Evolutionary conservation across 2,797 vertebrate species (phyloP), one percentile per base, ranked within the genome.

Genomic region (Phataginus tricuspis): DNA sequence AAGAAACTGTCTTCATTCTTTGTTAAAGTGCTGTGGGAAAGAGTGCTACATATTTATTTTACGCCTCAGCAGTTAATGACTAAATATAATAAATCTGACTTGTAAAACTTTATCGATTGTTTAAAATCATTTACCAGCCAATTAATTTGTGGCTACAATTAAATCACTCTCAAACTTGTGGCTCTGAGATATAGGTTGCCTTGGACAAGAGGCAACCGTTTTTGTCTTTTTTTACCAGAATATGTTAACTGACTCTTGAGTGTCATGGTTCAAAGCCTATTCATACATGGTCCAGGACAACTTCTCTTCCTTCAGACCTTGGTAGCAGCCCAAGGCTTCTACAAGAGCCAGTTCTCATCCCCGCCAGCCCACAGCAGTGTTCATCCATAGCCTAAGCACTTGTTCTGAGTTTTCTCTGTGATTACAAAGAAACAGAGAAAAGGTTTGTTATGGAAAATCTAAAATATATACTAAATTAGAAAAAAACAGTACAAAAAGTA

Each of bases 1-100:
- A 87, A 86, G 85, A 95, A 84, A 82, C 71, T 37, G 39, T 92
- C 19, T 82, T 12, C 71, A 31, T 82, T 78, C 63, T 94, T 86
- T 87, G 15, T 94, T 92, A 71, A 57, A 51, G 29, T 61, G 42
- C 72, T 63, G 4, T 86, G 27, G 49, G 63, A 75, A 83, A 84
- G 37, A 95, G 18, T 87, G 59, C 59, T 94, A 69, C 29, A n/a
- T 84, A 75, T 53, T 53, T 78, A 86, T 77, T 94, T 96, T 95
- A 78, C 87, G 71, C 16, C 39, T 92, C 19, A 87, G 82, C 25
- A 72, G 31, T 95, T 96, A 89, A 78, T 79, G 64, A 37, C 49
- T 45, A 25, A 82, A 27, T 72, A 57, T 63, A 84, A 63, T 89
- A 88, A 55, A 45, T 57, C 59, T 86, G 34, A 92, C 80, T 94